Evolutionary conservation across 2,113 vertebrate genomes (phyloP).

Genomic region (Spermophilus dauricus): DNA sequence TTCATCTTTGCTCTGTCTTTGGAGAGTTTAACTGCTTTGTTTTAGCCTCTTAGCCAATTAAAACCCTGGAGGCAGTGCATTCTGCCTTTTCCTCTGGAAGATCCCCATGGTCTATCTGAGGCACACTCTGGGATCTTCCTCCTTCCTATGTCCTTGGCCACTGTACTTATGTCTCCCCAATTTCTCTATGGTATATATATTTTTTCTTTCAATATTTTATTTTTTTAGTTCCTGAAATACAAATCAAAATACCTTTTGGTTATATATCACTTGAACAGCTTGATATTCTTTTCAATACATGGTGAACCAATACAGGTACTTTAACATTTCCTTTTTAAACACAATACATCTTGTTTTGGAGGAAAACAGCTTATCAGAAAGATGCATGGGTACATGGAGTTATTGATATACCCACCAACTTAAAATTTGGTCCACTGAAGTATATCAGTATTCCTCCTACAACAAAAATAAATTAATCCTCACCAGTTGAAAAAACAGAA

Average conservation of each 20-base stretch:
- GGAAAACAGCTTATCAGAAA: conserved; percentile 31
- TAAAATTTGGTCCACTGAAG: conserved; percentile 71
- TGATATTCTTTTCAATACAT: conserved; percentile 61
- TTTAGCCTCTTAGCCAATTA: no score
- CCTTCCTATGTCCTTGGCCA: no score
- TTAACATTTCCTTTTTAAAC: conserved; percentile 47
- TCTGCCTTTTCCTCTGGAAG: no score
- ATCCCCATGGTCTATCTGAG: no score
- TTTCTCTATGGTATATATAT: no score
- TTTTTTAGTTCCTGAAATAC: conserved; percentile 65
- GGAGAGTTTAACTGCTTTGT: no score
- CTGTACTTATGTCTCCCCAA: no score
- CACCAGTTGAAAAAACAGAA: conserved; percentile 28
- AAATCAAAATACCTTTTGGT: conserved; percentile 69
- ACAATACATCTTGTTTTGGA: conserved; percentile 38
- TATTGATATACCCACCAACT: neutral
- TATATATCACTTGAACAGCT: conserved; percentile 20
- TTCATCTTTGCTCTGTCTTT: no score
- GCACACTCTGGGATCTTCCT: no score
- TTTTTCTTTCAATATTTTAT: conserved; percentile 58
- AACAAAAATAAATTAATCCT: conserved; percentile 60
- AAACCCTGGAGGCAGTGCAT: no score
- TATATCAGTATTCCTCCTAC: neutral
- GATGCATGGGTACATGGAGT: neutral
- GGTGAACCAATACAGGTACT: conserved; percentile 12